These are phyloP conservation scores for Calliphora vicina DNA, from an alignment of 1,140 invertebrate genomes.

Conservation along the genomic window DNA sequence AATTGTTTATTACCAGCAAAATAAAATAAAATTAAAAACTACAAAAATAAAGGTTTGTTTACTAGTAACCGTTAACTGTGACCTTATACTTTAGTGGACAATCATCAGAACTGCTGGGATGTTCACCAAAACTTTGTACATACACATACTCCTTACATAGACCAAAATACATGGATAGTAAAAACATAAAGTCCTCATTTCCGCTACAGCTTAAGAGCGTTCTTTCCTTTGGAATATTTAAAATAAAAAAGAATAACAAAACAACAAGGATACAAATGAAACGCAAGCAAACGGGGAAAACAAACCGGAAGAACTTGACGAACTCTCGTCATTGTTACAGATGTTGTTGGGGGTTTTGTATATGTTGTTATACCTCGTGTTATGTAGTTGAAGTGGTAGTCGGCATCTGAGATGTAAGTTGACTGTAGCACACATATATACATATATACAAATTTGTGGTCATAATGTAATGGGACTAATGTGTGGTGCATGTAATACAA, in stretches of 20 bases:
- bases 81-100: too few relatives aligned
- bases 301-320: slow-evolving; percentile 2
- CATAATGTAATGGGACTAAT: background rate
- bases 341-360: background rate
- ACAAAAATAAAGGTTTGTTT: too few relatives aligned
- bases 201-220: slow-evolving; percentile 57
- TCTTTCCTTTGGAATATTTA: slow-evolving; percentile 43
- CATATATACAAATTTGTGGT: background rate
- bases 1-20: too few relatives aligned
- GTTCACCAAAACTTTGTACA: too few relatives aligned
- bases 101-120: too few relatives aligned
- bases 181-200: slow-evolving; percentile 56
- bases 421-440: background rate
- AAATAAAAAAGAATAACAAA: background rate
- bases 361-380: too few relatives aligned
- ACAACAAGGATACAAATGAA: background rate
- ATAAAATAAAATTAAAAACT: too few relatives aligned
- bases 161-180: background rate
- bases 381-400: slow-evolving; percentile 13
- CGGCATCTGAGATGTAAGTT: background rate
- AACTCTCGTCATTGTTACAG: background rate
- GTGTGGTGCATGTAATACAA: background rate
- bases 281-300: slow-evolving; percentile 4
- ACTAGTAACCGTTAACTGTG: too few relatives aligned
- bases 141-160: too few relatives aligned